Evolutionary conservation across 1,140 invertebrate genomes (phyloP), one percentile per base, ranked within the genome.

Genomic region (Trialeurodes vaporariorum): DNA sequence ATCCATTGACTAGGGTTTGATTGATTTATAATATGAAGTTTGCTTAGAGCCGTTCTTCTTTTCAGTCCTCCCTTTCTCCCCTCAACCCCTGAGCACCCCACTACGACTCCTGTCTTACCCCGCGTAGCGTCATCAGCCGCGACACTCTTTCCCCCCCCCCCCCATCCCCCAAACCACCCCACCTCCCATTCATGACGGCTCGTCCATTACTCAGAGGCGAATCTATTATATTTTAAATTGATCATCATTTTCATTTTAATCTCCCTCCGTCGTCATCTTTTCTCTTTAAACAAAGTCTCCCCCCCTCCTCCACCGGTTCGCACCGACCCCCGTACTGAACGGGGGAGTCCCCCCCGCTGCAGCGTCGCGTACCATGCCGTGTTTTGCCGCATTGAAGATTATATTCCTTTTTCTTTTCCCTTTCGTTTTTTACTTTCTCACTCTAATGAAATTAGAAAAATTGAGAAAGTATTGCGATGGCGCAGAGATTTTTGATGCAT

Each of bases 161-260:
- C 17, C 34, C 5, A 49, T 9, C 34, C 5, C 34, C 34, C 34
- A 17, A 49, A 5, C 17, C 34, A 5, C 34, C 34, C 34, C 34
- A 5, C 34, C 34, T 5, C 34, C 34, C 34, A 9, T 49, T 49
- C 17, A 49, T 49, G 34, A 17, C 5, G 17, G 34, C 34, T 49
- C 34, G 34, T 49, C 34, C 34, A 49, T 49, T 49, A 49, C 34
- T 49, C 34, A 17, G 34, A 49, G 34, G 34, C 5, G 34, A 49
- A 49, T 49, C 34, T 49, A 49, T 49, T 49, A 49, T 49, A 49
- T 49, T 49, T 49, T 49, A 49, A 49, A 49, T 49, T 49, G 34
- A 49, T 49, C 34, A 17, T 49, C 34, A 49, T 49, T 49, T 17
- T 49, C 34, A 17, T 49, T 49, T 17, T 49, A 49, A 49, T 49